phyloP scores from a whole-genome alignment of 2,888 invertebrate species.

The Phorcus lineatus region DNA sequence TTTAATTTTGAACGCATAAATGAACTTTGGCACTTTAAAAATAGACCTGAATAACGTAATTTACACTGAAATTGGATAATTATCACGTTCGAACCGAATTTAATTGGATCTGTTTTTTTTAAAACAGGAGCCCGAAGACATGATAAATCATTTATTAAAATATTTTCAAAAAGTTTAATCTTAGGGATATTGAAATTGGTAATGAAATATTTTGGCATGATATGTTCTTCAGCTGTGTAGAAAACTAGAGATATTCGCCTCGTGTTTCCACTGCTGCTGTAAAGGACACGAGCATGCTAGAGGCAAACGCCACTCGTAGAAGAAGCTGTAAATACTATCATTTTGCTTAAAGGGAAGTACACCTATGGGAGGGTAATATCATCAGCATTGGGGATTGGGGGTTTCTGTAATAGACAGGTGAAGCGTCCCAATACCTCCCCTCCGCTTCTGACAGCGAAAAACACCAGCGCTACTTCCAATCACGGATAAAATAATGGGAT shows the following conservation, averaged over 20 bases:
- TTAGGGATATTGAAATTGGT: no score
- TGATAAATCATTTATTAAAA: no score
- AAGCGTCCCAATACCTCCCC: neutral
- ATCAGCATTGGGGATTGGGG: neutral
- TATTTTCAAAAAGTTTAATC: no score
- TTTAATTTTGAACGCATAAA: no score
- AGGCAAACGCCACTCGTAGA: neutral
- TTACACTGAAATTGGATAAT: no score
- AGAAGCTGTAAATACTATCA: conserved; percentile 4
- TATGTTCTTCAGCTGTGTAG: neutral
- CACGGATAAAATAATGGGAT: neutral
- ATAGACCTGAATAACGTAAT: no score
- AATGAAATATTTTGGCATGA: no score
- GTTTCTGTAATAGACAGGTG: neutral
- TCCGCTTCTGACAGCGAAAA: neutral
- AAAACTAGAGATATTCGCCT: neutral
- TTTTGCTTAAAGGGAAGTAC: neutral
- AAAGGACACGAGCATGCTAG: neutral
- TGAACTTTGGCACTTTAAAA: no score
- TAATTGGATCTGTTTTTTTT: no score
- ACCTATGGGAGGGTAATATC: neutral
- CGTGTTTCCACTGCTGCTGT: neutral
- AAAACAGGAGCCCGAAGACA: no score
- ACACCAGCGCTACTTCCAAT: neutral
- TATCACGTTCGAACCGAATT: no score